These are phyloP conservation scores for Caenorhabditis sulstoni DNA, from an alignment of 2,888 invertebrate species.

Conservation along the genomic window DNA sequence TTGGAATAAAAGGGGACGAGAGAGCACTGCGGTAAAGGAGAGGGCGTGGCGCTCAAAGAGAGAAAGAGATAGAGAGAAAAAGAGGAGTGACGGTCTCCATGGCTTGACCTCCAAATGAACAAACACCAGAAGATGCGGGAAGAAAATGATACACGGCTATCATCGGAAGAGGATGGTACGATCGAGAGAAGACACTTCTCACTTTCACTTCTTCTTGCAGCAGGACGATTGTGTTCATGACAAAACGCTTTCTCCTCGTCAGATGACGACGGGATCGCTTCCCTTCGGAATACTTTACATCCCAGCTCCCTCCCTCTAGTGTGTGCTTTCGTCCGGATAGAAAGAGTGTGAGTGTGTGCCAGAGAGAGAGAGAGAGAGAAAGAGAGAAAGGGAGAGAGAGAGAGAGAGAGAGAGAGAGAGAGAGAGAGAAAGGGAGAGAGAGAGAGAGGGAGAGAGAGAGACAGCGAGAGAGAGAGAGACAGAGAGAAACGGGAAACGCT, in stretches of 20 bases:
- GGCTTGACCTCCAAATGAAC: not conserved
- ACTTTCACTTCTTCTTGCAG: slow-evolving; percentile 10
- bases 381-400: slow-evolving; percentile 11
- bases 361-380: no score
- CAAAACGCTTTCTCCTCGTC: slow-evolving; percentile 9
- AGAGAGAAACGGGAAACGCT: slow-evolving; percentile 50
- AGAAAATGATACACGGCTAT: slow-evolving; percentile 8
- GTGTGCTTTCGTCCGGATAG: slow-evolving; percentile 25
- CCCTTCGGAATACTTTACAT: slow-evolving; percentile 54
- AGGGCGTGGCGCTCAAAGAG: slow-evolving; percentile 1
- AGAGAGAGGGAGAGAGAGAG: not conserved
- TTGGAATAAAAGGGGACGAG: not conserved
- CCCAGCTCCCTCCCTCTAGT: slow-evolving; percentile 17
- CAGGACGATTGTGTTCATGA: slow-evolving; percentile 22
- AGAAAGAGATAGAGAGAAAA: no score
- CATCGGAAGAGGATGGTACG: not conserved
- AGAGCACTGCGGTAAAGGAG: not conserved
- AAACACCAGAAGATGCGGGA: slow-evolving; percentile 5
- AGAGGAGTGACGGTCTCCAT: not conserved
- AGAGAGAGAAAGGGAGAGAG: no score
- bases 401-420: slow-evolving; percentile 30
- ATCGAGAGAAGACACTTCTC: slow-evolving; percentile 1
- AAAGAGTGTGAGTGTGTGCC: no score
- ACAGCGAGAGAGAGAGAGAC: slow-evolving; percentile 19
- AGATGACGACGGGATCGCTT: slow-evolving; percentile 31